Evolutionary conservation across 2,113 vertebrate species (phyloP).

Genomic region (Pandion haliaetus): DNA sequence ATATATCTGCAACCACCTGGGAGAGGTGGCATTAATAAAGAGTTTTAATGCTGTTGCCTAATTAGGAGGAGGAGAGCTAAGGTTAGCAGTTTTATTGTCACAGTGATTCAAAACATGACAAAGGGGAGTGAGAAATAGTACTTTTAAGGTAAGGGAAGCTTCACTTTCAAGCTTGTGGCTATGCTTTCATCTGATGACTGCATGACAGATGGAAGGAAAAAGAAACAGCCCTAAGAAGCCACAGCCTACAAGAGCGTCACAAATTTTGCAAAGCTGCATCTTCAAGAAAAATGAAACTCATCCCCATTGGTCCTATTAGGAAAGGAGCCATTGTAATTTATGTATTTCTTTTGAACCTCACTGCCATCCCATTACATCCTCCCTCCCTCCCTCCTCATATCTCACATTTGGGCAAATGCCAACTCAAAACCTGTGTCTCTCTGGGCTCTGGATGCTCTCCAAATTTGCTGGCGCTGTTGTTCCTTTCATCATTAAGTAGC

Average conservation of each 20-base stretch:
- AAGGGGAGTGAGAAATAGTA: background rate
- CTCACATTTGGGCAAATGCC: background rate
- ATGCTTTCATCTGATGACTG: background rate
- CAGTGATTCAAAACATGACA: background rate
- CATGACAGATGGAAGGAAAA: background rate
- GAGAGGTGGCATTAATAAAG: constrained; percentile 42
- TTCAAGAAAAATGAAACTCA: background rate
- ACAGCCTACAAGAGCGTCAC: background rate
- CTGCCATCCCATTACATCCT: background rate
- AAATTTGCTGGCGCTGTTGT: background rate
- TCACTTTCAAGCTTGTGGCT: background rate
- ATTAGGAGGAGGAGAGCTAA: constrained; percentile 60
- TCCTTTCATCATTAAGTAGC: background rate
- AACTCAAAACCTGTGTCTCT: background rate
- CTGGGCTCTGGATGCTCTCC: background rate
- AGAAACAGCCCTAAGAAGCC: background rate
- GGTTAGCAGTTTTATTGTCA: background rate
- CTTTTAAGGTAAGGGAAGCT: background rate
- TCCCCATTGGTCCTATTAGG: background rate
- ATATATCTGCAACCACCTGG: constrained; percentile 12
- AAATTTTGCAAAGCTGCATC: background rate
- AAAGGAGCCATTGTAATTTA: background rate
- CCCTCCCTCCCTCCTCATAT: no score
- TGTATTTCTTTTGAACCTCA: background rate
- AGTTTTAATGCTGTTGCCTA: constrained; percentile 58